phyloP scores from a whole-genome alignment of 2,113 vertebrate genomes.

The Rhegmatorhina hoffmannsi region DNA sequence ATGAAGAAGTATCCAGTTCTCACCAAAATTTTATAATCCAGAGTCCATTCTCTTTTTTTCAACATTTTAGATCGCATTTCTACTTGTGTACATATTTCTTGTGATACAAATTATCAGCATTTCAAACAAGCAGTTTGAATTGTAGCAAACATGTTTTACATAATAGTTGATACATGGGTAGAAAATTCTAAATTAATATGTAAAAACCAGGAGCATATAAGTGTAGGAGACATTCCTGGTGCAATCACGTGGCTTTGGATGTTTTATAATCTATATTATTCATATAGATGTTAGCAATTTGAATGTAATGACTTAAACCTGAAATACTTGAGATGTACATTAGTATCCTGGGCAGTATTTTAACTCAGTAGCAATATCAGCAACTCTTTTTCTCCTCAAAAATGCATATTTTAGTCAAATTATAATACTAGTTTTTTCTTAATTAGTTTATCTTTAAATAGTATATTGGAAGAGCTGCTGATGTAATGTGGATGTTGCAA shows the following conservation, averaged over 20 bases:
- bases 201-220: background rate
- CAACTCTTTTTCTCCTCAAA: background rate
- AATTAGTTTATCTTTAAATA: constrained; percentile 54
- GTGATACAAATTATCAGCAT: background rate
- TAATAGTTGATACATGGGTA: background rate
- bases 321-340: background rate
- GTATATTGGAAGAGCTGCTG: constrained; percentile 10
- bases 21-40: background rate
- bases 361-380: background rate
- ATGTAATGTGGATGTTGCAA: constrained; percentile 39
- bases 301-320: background rate
- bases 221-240: background rate
- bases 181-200: background rate
- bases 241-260: background rate
- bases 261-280: background rate
- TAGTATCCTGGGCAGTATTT: background rate
- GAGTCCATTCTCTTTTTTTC: background rate
- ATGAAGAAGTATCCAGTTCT: background rate
- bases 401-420: background rate
- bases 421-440: constrained; percentile 1
- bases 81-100: background rate
- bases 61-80: background rate
- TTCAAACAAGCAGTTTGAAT: background rate
- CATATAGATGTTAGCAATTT: background rate
- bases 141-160: background rate